Evolutionary conservation across 1,140 invertebrate species (phyloP), one percentile per base, ranked within the genome.

Genomic region (Drosophila subpulchrella): DNA sequence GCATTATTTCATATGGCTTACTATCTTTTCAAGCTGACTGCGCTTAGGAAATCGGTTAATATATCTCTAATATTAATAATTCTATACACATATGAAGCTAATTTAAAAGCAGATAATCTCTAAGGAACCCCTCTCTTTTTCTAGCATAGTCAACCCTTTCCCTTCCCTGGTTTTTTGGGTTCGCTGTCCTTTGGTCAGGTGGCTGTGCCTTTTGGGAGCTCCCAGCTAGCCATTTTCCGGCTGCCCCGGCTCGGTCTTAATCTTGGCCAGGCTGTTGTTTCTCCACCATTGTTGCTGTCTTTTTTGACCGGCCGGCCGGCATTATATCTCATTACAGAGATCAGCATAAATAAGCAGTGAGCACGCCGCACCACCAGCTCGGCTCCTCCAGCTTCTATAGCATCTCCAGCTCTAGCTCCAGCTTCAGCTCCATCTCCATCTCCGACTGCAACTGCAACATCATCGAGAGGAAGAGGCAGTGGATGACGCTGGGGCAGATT

Each of bases 251-350:
- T 20, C 27, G 50, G 36, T 38, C 65, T 66, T 66, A 68, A 68
- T 68, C 65, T 68, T 68, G 60, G 59, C 65, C 47, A 66, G 38
- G 38, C 54, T 63, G 65, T 68, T 68, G 65, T 66, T 66, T 54
- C 42, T 57, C 48, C 56, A 39, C 51, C 57, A 24, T 67, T 75
- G 59, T 47, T 76, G 48, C 46, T 65, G 77, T 53, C 44, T 63
- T 61, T 81, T 67, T 70, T 65, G 60, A 66, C 79, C 82, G 73
- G 67, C 81, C 84, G 83, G 83, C 84, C 84, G 84, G 88, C 86
- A 88, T 88, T 83, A 88, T 90, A 90, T 90, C 88, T 90, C 82
- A 91, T 88, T 90, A 88, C 72, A 83, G 75, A 88, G 86, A 90
- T 90, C 86, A 90, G 79, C 83, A 90, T 90, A 91, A 90, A 91